Base-by-base conservation (phyloP, 2,113 vertebrate species). In the Oncorhynchus keta region DNA sequence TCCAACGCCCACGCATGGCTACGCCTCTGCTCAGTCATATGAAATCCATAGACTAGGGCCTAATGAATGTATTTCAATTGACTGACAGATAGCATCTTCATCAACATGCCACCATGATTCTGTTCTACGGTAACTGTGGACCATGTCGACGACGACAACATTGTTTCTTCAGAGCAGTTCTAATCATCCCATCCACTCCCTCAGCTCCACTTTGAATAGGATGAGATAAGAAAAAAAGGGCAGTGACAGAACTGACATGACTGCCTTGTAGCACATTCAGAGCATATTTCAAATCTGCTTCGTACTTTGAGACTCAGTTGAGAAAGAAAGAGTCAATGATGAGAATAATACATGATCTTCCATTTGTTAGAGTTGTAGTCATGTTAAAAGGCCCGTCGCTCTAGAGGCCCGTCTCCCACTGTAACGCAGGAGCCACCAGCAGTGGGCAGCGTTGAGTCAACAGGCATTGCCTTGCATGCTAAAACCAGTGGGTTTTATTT, bases 401-500 rank as follows among this genome's bases (percentile, higher is more conserved):
- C 59, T 1, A 61, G 59, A 14, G 59, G 51, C 61, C 65, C 3
- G 13, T 28, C 14, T 24, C 22, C 26, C 12, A 14, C 65, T 28
- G 65, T 67, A 24, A 26, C 1, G 24, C 35, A 1, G 1, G 51
- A 18, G 62, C 61, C 24, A 28, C 77, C 82, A 86, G 89, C 78
- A 88, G 86, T 81, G 82, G 83, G 89, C 78, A 82, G 73, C 80
- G 75, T 49, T 81, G 84, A 80, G 81, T 72, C 57, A 49, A 35
- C 64, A 39, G 32, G 49, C 74, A 72, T 45, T 32, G 70, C 59
- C 79, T 75, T 72, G 79, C 62, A 82, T 72, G 68, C 62, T 67
- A 79, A 82, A 85, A 85, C 74, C 86, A 85, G 59, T 84, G 66
- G 87, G 90, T 86, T 87, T 87, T 83, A 83, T 89, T 88, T 86